Evolutionary conservation across 1,140 invertebrate species (phyloP).

Genomic region (Mizuhopecten yessoensis): DNA sequence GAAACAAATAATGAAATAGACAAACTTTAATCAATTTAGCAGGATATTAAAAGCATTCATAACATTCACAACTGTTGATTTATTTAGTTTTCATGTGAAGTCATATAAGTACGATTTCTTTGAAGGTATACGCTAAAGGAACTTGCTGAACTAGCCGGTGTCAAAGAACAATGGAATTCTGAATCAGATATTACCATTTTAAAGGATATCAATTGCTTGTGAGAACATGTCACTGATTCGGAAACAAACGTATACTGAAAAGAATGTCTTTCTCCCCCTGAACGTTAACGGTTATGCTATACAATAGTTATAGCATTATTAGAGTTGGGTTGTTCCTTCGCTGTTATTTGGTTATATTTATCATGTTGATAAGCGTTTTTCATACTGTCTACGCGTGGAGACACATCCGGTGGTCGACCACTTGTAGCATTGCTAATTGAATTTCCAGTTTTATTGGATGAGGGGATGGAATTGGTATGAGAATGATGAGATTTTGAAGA

Average conservation of each 20-base stretch:
- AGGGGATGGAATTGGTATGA: constrained; percentile 53
- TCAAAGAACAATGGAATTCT: background rate
- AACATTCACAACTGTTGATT: too few species aligned
- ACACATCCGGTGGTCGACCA: constrained; percentile 51
- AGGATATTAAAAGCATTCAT: too few species aligned
- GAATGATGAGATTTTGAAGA: constrained; percentile 47
- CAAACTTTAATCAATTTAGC: too few species aligned
- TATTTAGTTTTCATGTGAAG: too few species aligned
- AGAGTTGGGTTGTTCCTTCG: constrained; percentile 43
- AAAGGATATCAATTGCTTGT: background rate
- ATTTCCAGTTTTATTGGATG: constrained; percentile 48
- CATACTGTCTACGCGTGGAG: constrained; percentile 42
- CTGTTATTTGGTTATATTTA: constrained; percentile 51
- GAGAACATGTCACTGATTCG: background rate
- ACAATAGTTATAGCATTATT: constrained; percentile 59
- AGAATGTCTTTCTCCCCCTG: background rate
- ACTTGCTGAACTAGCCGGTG: background rate
- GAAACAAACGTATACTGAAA: background rate
- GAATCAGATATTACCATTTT: background rate
- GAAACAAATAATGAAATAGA: too few species aligned
- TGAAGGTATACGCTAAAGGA: too few species aligned
- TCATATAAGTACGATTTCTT: too few species aligned
- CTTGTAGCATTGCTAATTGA: constrained; percentile 49
- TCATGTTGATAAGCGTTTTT: constrained; percentile 48
- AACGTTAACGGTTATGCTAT: background rate